Conservation (phyloP, 2,113 vertebrate species). For the Forbesichthys papilliferus region DNA sequence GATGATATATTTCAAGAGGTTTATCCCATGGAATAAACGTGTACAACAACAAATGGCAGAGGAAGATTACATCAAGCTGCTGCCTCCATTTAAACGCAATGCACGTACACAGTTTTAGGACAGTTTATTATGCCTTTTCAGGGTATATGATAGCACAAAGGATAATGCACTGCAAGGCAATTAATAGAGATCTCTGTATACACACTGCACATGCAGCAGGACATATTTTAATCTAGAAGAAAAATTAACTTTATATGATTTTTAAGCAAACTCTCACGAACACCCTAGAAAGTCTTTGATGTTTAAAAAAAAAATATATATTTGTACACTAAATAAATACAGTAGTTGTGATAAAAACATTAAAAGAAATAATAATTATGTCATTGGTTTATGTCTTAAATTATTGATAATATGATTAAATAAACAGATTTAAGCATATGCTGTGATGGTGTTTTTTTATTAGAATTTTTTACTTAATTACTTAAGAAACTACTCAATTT, state of each 20-base stretch:
- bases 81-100: slow-evolving; percentile 32
- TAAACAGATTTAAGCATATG: slow-evolving; percentile 41
- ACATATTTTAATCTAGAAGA: slow-evolving; percentile 35
- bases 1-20: no score
- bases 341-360: background rate
- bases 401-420: slow-evolving; percentile 29
- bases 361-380: no score
- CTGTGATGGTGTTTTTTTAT: slow-evolving; percentile 15
- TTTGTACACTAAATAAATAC: slow-evolving; percentile 19
- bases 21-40: no score
- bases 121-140: slow-evolving; percentile 29
- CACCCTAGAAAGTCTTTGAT: slow-evolving; percentile 6
- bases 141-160: slow-evolving; percentile 38
- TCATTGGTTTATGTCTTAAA: slow-evolving; percentile 5
- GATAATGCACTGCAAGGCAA: slow-evolving; percentile 36
- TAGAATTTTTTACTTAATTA: background rate
- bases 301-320: slow-evolving; percentile 8
- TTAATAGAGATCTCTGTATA: slow-evolving; percentile 28
- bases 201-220: slow-evolving; percentile 11
- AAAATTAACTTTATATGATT: slow-evolving; percentile 20
- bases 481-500: no score
- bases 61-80: slow-evolving; percentile 58
- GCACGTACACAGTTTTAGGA: slow-evolving; percentile 32
- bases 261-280: slow-evolving; percentile 1
- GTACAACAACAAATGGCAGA: slow-evolving; percentile 30